phyloP scores from a whole-genome alignment of 2,888 invertebrate genomes.

The Liodrosophila aerea region DNA sequence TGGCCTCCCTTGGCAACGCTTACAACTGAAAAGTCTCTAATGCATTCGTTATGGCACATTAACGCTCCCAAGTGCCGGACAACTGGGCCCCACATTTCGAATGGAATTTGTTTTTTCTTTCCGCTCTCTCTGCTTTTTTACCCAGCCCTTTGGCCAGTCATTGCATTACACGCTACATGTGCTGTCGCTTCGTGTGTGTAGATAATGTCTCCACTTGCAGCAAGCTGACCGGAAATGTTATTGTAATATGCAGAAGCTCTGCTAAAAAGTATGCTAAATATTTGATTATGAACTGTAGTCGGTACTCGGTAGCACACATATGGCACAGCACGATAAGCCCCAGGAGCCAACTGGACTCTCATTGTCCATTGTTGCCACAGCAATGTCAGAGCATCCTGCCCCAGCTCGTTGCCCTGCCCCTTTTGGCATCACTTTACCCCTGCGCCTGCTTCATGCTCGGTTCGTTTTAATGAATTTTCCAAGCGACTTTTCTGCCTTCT shows the following conservation, averaged over 20 bases:
- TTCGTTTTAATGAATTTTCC: slow-evolving; percentile 74
- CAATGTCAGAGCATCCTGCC: slow-evolving; percentile 1
- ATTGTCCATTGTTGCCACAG: slow-evolving; percentile 48
- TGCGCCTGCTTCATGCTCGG: slow-evolving; percentile 15
- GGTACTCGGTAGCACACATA: slow-evolving; percentile 51
- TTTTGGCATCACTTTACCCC: not conserved
- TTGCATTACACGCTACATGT: slow-evolving; percentile 56
- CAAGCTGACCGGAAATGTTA: slow-evolving; percentile 77
- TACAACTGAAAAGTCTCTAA: slow-evolving; percentile 56
- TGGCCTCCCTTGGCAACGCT: slow-evolving; percentile 44
- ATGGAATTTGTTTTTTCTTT: slow-evolving; percentile 45
- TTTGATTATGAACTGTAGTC: slow-evolving; percentile 72
- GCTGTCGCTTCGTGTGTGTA: not conserved
- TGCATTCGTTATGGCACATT: slow-evolving; percentile 77
- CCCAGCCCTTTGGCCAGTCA: no score
- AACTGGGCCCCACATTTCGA: slow-evolving; percentile 56
- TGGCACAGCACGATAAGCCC: slow-evolving; percentile 48
- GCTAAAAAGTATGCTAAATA: slow-evolving; percentile 80
- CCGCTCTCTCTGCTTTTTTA: slow-evolving; percentile 24
- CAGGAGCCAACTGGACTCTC: slow-evolving; percentile 43
- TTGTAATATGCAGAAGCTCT: slow-evolving; percentile 70
- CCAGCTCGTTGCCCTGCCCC: not conserved
- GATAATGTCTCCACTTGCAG: slow-evolving; percentile 18
- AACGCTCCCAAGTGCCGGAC: slow-evolving; percentile 63
- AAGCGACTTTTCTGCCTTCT: slow-evolving; percentile 46